Percentiles rank a stretch among this genome's conserved stretches.
Evolutionary conservation across 2,888 invertebrate species (phyloP).

Genomic region (Amphimallon solstitiale): DNA sequence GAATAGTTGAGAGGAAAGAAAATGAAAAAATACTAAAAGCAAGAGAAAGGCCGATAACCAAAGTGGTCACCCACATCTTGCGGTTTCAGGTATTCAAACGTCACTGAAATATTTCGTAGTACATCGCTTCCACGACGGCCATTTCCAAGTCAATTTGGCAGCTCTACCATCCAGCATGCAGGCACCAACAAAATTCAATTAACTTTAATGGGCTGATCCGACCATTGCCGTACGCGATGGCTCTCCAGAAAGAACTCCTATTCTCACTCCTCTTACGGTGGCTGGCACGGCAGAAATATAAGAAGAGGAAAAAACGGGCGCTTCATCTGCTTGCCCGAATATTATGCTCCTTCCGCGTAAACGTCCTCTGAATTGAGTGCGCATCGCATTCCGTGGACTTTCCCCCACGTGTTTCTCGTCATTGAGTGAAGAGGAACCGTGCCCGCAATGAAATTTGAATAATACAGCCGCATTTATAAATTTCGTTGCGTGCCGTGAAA

Average conservation of each 20-base stretch:
- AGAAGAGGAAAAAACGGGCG: not conserved
- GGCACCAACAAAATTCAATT: constrained; percentile 67
- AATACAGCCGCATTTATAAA: constrained; percentile 27
- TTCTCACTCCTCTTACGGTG: not conserved
- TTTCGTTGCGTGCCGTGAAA: not conserved
- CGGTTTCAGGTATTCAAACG: constrained; percentile 22
- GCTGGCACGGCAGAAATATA: not conserved
- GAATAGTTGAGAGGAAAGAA: not conserved
- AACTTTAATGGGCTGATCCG: constrained; percentile 67
- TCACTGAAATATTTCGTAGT: constrained; percentile 50
- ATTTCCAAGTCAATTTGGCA: constrained; percentile 65
- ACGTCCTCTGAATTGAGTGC: constrained; percentile 24
- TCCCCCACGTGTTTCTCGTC: not conserved
- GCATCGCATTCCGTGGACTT: constrained; percentile 3
- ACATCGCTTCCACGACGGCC: constrained; percentile 61
- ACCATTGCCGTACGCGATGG: constrained; percentile 24
- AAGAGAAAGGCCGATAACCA: not conserved
- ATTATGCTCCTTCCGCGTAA: not conserved
- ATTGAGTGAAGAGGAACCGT: not conserved
- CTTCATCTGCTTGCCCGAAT: constrained; percentile 4
- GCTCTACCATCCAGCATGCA: constrained; percentile 61
- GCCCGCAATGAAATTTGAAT: constrained; percentile 36
- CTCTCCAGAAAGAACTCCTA: constrained; percentile 1
- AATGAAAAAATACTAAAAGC: not conserved
- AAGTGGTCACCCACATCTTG: not conserved